A percentile compares a stretch with the other conserved stretches of the same genome.
Evolutionary conservation across 2,888 invertebrate genomes (phyloP).

Genomic region (Hofmannophila pseudospretella): DNA sequence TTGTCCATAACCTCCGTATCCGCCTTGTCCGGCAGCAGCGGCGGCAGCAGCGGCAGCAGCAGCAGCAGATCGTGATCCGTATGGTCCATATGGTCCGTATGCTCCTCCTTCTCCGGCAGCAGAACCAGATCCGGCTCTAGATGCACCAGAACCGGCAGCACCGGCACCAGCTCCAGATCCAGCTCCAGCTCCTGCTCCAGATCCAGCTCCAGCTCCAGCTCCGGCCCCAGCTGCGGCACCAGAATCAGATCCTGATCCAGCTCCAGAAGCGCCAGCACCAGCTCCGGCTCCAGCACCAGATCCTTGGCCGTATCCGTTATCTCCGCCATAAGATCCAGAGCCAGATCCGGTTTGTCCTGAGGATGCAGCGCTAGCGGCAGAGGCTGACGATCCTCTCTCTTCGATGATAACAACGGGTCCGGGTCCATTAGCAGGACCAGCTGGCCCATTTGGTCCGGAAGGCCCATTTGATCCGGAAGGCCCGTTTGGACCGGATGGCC

Average conservation of each 20-base stretch:
- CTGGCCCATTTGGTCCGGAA: no score
- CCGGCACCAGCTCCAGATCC: conserved; percentile 2
- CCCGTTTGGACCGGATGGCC: no score
- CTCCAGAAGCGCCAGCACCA: neutral
- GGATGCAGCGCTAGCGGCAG: conserved; percentile 3
- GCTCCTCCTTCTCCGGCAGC: neutral
- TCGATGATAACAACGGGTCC: no score
- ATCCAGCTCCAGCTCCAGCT: conserved; percentile 1
- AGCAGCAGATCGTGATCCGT: conserved; percentile 1
- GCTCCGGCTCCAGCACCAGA: neutral
- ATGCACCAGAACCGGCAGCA: neutral
- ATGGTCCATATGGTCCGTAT: neutral
- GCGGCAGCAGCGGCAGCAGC: conserved; percentile 5
- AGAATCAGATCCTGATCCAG: neutral
- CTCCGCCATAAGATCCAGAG: conserved; percentile 1
- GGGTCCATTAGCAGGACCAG: neutral
- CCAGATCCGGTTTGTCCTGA: neutral
- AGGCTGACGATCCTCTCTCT: no score
- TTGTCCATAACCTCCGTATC: neutral
- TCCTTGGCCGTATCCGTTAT: neutral
- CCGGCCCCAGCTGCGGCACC: neutral
- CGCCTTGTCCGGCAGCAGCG: conserved; percentile 5
- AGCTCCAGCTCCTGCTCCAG: neutral
- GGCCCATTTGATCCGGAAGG: no score
- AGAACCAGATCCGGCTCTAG: neutral